Percentiles rank a stretch among this genome's conserved stretches.
phyloP scores from a whole-genome alignment of 2,113 vertebrate species.

The Felis chaus region DNA sequence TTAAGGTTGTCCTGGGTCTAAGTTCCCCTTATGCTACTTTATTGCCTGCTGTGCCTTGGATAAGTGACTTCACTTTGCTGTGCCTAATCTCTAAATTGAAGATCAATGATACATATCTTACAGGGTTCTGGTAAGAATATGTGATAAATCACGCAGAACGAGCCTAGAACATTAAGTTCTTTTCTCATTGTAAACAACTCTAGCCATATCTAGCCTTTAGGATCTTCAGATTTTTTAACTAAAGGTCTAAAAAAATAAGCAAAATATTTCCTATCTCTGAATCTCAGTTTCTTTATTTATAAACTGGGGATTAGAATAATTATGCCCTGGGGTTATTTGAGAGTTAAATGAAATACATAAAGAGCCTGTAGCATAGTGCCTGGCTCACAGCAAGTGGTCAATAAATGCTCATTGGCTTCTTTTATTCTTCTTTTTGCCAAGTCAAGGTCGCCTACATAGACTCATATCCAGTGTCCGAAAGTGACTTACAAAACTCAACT shows the following conservation, averaged over 20 bases:
- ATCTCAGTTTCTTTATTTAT: conserved; percentile 26
- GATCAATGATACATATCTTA: not conserved
- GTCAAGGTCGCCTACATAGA: not conserved
- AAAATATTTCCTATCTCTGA: conserved; percentile 21
- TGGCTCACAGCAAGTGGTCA: not conserved
- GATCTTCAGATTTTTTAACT: conserved; percentile 26
- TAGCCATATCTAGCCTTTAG: not conserved
- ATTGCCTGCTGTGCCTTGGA: not conserved
- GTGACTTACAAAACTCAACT: conserved; percentile 23
- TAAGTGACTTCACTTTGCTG: conserved; percentile 11
- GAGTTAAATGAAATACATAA: not conserved
- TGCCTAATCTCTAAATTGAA: conserved; percentile 24
- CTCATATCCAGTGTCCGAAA: conserved; percentile 29
- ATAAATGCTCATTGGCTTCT: not conserved
- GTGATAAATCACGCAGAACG: not conserved
- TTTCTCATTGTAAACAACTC: conserved; percentile 12
- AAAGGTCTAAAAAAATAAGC: conserved; percentile 4
- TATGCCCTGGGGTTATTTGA: not conserved
- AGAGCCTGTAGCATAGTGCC: not conserved
- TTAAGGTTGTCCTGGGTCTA: not conserved
- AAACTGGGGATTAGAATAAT: not conserved
- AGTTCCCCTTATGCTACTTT: not conserved
- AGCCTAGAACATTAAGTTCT: not conserved
- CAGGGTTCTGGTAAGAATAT: not conserved
- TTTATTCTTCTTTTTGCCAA: conserved; percentile 32